These are phyloP conservation scores for Portunus trituberculatus DNA, from an alignment of 1,140 invertebrate species.

Conservation along the genomic window DNA sequence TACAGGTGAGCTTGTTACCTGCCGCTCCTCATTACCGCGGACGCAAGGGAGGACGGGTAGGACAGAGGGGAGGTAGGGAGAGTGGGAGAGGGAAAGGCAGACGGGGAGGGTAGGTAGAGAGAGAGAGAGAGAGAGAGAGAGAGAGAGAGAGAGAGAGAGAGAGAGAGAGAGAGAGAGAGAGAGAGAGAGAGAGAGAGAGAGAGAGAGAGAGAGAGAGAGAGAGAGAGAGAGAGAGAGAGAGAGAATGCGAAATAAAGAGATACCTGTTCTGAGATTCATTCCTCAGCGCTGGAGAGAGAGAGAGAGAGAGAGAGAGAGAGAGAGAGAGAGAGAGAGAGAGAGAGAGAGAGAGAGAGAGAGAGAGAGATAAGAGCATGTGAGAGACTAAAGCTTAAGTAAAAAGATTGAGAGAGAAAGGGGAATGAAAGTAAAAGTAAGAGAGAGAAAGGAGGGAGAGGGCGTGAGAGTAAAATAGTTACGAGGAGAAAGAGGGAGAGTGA, in stretches of 20 bases:
- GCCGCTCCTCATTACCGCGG: not conserved
- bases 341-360: conserved; percentile 20
- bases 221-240: too few species aligned
- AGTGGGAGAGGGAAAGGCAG: not conserved
- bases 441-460: not conserved
- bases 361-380: not conserved
- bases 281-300: too few species aligned
- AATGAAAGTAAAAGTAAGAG: not conserved
- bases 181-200: too few species aligned
- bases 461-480: not conserved
- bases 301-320: too few species aligned
- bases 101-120: too few species aligned
- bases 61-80: not conserved
- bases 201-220: too few species aligned
- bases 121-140: not conserved
- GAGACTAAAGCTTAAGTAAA: not conserved
- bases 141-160: not conserved
- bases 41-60: not conserved
- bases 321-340: not conserved
- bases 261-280: too few species aligned
- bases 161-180: too few species aligned
- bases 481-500: not conserved
- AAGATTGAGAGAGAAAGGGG: conserved; percentile 9
- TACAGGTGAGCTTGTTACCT: conserved; percentile 21
- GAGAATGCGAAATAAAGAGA: too few species aligned